Percentiles rank a stretch among this genome's conserved stretches.
phyloP scores from a whole-genome alignment of 2,113 vertebrate species.

The Hymenochirus boettgeri region DNA sequence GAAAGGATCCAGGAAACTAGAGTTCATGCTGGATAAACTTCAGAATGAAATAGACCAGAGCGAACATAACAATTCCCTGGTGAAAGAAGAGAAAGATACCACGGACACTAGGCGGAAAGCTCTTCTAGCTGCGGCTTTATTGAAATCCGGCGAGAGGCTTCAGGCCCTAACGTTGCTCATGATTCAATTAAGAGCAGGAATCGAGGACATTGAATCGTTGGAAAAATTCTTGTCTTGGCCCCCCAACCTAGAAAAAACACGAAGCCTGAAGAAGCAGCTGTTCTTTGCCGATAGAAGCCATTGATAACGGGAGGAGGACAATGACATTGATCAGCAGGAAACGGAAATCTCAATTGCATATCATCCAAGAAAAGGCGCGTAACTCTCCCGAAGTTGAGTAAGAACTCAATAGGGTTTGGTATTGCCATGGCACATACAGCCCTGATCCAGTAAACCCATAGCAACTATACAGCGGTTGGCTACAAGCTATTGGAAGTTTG shows the following conservation, averaged over 20 bases:
- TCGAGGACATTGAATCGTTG: conserved; percentile 90
- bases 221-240: conserved; percentile 80
- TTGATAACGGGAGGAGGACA: conserved; percentile 51
- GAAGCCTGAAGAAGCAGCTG: conserved; percentile 75
- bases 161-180: conserved; percentile 93
- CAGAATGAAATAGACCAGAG: conserved; percentile 97
- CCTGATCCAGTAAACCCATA: too few species aligned
- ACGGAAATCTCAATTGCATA: conserved; percentile 71
- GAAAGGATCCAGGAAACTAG: conserved; percentile 91
- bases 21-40: conserved; percentile 94
- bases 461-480: too few species aligned
- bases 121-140: conserved; percentile 73
- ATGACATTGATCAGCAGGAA: conserved; percentile 76
- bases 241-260: conserved; percentile 68
- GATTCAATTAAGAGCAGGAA: conserved; percentile 95
- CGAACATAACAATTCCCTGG: conserved; percentile 87
- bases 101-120: conserved; percentile 73
- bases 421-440: too few species aligned
- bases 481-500: too few species aligned
- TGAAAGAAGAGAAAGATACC: conserved; percentile 79
- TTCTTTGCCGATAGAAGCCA: conserved; percentile 70
- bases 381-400: conserved; percentile 54
- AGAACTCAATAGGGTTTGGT: too few species aligned
- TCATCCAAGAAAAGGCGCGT: conserved; percentile 66
- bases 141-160: conserved; percentile 88